Conservation (phyloP, 2,113 vertebrate genomes). For the Ondatra zibethicus region DNA sequence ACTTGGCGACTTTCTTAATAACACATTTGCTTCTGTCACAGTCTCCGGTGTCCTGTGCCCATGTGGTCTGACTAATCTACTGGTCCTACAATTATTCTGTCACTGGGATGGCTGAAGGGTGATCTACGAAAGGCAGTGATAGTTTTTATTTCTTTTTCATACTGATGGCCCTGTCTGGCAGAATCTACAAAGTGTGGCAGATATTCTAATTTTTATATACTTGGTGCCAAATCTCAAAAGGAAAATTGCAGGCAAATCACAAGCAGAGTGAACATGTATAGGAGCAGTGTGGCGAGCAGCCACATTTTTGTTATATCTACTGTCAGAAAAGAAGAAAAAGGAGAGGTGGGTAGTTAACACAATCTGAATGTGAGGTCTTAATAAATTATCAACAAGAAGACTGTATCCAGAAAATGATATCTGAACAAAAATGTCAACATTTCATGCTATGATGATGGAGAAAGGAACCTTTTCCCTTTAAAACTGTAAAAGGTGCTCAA, state of each 20-base stretch:
- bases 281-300: background rate
- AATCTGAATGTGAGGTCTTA: slow-evolving; percentile 19
- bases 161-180: slow-evolving; percentile 77
- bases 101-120: slow-evolving; percentile 80
- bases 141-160: slow-evolving; percentile 56
- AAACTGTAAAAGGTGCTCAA: background rate
- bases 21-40: slow-evolving; percentile 83
- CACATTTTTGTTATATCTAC: background rate
- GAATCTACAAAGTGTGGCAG: slow-evolving; percentile 54
- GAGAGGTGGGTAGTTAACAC: background rate
- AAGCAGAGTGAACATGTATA: background rate
- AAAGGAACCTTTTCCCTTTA: background rate
- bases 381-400: background rate
- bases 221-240: slow-evolving; percentile 33
- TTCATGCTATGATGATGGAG: background rate
- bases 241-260: slow-evolving; percentile 42
- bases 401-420: background rate
- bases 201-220: slow-evolving; percentile 60
- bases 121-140: slow-evolving; percentile 70
- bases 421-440: slow-evolving; percentile 14
- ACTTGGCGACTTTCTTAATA: slow-evolving; percentile 85
- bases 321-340: background rate
- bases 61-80: slow-evolving; percentile 82
- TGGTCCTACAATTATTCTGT: slow-evolving; percentile 87
- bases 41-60: slow-evolving; percentile 81